phyloP scores from a whole-genome alignment of 2,797 vertebrate genomes.

The Urocyon cinereoargenteus region DNA sequence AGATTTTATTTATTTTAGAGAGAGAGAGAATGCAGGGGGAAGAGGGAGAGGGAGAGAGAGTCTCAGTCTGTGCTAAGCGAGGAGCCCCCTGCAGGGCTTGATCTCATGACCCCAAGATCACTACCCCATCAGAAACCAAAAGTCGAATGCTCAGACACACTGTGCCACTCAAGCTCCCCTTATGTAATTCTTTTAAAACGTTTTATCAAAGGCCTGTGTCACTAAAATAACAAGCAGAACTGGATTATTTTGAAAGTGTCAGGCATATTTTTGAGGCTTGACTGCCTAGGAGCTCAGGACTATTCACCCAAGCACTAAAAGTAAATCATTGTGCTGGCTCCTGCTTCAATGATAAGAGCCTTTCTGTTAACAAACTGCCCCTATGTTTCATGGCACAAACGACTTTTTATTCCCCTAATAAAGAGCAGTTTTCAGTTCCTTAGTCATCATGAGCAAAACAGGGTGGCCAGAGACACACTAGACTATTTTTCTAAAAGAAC shows the following conservation, averaged over 20 bases:
- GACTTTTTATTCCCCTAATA: background rate
- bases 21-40: no score
- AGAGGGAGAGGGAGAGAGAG: no score
- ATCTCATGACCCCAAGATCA: no score
- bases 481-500: background rate
- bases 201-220: background rate
- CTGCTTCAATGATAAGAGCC: background rate
- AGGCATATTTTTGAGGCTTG: background rate
- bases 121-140: no score
- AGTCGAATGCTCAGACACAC: no score
- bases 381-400: background rate
- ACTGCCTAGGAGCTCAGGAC: background rate
- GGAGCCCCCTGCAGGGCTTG: no score
- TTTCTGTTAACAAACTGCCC: background rate
- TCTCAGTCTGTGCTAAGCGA: no score
- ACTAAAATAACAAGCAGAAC: background rate
- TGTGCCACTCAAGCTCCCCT: no score
- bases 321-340: background rate
- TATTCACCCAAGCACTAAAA: background rate
- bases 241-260: background rate
- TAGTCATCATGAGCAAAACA: background rate
- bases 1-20: no score
- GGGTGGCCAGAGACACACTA: background rate
- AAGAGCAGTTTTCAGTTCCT: background rate
- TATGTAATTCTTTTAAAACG: background rate